Evolutionary conservation across 2,797 vertebrate genomes (phyloP).

Genomic region (Muscicapa striata): DNA sequence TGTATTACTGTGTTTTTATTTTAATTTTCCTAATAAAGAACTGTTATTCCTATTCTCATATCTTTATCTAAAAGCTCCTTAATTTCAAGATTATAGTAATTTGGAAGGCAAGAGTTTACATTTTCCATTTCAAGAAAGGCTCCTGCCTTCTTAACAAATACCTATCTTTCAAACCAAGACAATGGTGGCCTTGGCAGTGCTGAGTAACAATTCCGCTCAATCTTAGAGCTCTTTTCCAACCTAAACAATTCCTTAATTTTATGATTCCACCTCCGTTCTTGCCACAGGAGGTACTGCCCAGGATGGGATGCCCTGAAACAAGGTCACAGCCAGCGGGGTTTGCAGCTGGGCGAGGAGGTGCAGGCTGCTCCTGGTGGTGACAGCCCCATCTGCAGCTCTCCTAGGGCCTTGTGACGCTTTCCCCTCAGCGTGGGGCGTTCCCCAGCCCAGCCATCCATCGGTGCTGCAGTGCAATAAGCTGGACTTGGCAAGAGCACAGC

Average conservation of each 20-base stretch:
- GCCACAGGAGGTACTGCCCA: neutral
- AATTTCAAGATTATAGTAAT: too few species aligned
- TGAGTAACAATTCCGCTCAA: rapidly evolving
- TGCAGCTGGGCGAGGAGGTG: neutral
- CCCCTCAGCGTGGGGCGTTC: rapidly evolving
- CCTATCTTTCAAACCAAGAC: too few species aligned
- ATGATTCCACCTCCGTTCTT: neutral
- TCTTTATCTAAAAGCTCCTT: too few species aligned
- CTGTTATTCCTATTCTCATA: too few species aligned
- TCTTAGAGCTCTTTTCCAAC: neutral
- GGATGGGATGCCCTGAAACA: neutral
- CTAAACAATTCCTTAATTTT: neutral
- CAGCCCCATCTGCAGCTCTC: neutral
- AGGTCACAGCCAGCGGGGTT: neutral
- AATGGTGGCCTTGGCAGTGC: neutral
- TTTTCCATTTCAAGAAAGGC: too few species aligned
- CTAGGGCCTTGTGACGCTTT: rapidly evolving
- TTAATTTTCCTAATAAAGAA: too few species aligned
- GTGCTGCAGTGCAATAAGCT: neutral
- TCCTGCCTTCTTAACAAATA: too few species aligned
- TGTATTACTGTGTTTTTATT: too few species aligned
- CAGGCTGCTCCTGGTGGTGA: neutral
- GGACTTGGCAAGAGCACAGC: constrained; percentile 33
- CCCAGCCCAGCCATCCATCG: rapidly evolving
- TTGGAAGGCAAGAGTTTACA: too few species aligned